Conservation (phyloP, 2,797 vertebrate species). For the Neosilurus hyrtlii region DNA sequence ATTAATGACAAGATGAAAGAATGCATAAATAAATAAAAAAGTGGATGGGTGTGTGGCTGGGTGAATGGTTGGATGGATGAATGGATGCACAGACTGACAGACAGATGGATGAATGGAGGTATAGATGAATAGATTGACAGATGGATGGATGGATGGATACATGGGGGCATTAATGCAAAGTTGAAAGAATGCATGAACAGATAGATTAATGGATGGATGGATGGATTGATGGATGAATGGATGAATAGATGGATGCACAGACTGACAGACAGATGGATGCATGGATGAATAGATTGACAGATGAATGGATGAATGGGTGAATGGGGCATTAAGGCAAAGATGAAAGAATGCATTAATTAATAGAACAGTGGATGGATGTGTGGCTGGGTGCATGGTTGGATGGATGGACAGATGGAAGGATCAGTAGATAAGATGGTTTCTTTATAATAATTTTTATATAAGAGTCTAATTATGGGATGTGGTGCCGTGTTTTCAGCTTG, state of each 20-base stretch:
- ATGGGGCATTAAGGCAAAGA: background rate
- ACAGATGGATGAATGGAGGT: too few relatives aligned
- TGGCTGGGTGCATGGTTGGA: background rate
- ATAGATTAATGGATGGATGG: background rate
- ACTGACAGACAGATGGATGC: too few relatives aligned
- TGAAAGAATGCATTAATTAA: background rate
- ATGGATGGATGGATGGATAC: background rate
- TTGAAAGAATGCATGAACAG: too few relatives aligned
- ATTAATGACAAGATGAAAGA: background rate
- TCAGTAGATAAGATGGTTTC: background rate
- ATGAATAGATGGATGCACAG: background rate
- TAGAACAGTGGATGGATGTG: background rate
- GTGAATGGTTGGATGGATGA: background rate
- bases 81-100: too few relatives aligned
- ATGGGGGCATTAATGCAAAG: background rate
- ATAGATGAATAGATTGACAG: background rate
- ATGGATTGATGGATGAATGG: background rate
- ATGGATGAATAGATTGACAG: background rate
- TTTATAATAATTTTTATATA: background rate
- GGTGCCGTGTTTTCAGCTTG: background rate
- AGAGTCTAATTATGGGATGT: background rate
- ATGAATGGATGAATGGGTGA: background rate
- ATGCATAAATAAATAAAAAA: background rate
- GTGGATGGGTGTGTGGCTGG: background rate
- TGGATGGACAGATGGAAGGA: background rate